phyloP scores from a whole-genome alignment of 1,140 invertebrate genomes.

The Nasonia giraulti region DNA sequence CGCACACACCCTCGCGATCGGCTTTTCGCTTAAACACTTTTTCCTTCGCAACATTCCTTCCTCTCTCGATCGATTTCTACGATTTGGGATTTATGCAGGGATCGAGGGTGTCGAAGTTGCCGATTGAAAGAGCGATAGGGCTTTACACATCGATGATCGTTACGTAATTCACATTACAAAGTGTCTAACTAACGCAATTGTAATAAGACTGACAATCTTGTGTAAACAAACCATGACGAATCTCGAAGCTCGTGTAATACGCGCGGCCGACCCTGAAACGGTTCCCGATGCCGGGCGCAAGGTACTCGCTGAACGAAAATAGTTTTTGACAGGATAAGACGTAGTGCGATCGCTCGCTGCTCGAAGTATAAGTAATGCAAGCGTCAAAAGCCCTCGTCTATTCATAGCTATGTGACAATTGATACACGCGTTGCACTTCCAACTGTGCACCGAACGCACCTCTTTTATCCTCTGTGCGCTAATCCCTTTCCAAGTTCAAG shows the following conservation, averaged over 20 bases:
- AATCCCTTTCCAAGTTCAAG: not conserved
- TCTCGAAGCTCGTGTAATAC: not conserved
- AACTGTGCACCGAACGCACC: not conserved
- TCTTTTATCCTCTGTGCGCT: not conserved
- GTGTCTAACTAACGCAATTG: not conserved
- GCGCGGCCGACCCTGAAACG: not conserved
- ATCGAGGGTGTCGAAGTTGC: no score
- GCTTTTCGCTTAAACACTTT: not conserved
- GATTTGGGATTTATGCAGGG: no score
- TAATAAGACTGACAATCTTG: no score
- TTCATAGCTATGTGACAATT: slow-evolving; percentile 31
- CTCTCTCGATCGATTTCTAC: no score
- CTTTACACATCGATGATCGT: no score
- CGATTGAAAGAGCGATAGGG: no score
- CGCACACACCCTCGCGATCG: not conserved
- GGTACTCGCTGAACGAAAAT: slow-evolving; percentile 40
- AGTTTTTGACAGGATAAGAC: slow-evolving; percentile 37
- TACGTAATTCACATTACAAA: no score
- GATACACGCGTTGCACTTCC: not conserved
- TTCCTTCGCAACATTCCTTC: not conserved
- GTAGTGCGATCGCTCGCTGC: not conserved
- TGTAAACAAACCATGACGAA: not conserved
- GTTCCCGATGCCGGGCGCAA: not conserved
- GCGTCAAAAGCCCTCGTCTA: slow-evolving; percentile 16
- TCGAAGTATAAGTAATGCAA: not conserved